These are phyloP conservation scores for Istiophorus platypterus DNA, from an alignment of 2,113 vertebrate species.

Conservation along the genomic window DNA sequence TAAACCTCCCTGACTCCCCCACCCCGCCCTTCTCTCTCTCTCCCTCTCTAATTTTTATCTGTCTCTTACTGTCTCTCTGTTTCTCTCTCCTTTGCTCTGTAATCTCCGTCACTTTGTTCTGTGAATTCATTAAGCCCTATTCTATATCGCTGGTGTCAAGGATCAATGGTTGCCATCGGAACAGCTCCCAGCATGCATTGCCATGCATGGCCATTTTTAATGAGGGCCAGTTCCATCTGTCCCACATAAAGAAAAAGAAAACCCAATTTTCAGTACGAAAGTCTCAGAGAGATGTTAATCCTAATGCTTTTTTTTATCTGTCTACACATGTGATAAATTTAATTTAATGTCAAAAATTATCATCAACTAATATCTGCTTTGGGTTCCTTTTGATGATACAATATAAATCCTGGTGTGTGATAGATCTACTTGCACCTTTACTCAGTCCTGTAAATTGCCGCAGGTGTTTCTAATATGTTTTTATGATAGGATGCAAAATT, in stretches of 20 bases:
- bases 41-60: constrained; percentile 36
- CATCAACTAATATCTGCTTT: constrained; percentile 25
- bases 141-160: constrained; percentile 68
- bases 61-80: constrained; percentile 49
- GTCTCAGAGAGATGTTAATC: constrained; percentile 35
- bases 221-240: constrained; percentile 65
- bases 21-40: not conserved
- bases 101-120: constrained; percentile 75
- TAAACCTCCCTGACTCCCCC: constrained; percentile 37
- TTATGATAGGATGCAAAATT: constrained; percentile 11
- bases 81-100: constrained; percentile 52
- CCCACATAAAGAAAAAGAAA: constrained; percentile 41
- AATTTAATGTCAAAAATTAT: constrained; percentile 28
- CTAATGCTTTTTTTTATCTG: constrained; percentile 3
- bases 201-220: constrained; percentile 70
- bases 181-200: constrained; percentile 69
- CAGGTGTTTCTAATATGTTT: constrained; percentile 30
- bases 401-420: constrained; percentile 20
- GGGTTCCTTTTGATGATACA: constrained; percentile 4
- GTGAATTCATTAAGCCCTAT: constrained; percentile 77
- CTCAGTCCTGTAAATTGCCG: constrained; percentile 23
- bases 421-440: constrained; percentile 24
- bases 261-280: constrained; percentile 22
- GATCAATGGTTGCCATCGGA: constrained; percentile 75
- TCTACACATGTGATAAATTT: constrained; percentile 28